These are phyloP conservation scores for Eupeodes corollae DNA, from an alignment of 1,140 invertebrate genomes.

Conservation along the genomic window DNA sequence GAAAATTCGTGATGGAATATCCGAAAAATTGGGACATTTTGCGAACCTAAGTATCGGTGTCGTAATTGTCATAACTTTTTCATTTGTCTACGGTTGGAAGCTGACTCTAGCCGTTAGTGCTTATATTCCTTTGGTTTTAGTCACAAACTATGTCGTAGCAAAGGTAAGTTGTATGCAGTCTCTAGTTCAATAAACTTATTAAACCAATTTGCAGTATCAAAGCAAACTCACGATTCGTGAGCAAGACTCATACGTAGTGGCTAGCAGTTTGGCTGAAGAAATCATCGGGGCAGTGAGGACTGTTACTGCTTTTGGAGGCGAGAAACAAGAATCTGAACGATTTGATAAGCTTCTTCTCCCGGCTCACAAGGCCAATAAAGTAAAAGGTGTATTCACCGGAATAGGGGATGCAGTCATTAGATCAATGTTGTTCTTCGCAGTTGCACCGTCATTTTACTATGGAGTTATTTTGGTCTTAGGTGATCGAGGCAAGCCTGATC, in stretches of 20 bases:
- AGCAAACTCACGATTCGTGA: constrained; percentile 53
- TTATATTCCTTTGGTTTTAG: constrained; percentile 67
- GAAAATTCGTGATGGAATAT: constrained; percentile 75
- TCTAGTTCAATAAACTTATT: too few relatives aligned
- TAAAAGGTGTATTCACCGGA: constrained; percentile 61
- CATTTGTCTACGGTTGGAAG: constrained; percentile 68
- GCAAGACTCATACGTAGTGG: constrained; percentile 58
- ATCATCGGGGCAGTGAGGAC: constrained; percentile 63
- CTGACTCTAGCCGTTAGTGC: constrained; percentile 69
- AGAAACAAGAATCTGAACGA: constrained; percentile 61
- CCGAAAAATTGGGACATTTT: constrained; percentile 75
- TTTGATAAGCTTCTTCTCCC: constrained; percentile 45
- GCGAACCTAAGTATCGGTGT: constrained; percentile 57
- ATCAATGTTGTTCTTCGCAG: constrained; percentile 69
- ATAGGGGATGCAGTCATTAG: constrained; percentile 65
- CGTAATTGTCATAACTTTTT: constrained; percentile 51
- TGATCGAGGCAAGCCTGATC: constrained; percentile 28
- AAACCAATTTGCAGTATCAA: constrained; percentile 58
- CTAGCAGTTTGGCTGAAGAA: constrained; percentile 65
- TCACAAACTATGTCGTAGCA: constrained; percentile 51
- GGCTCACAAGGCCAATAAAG: constrained; percentile 45
- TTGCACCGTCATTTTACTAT: constrained; percentile 76
- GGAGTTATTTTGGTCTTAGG: constrained; percentile 59
- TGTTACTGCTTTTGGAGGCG: constrained; percentile 72
- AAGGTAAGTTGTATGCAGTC: constrained; percentile 52